A percentile compares a stretch with the other conserved stretches of the same genome.
Evolutionary conservation across 2,113 vertebrate genomes (phyloP).

Genomic region (Pogona vitticeps): DNA sequence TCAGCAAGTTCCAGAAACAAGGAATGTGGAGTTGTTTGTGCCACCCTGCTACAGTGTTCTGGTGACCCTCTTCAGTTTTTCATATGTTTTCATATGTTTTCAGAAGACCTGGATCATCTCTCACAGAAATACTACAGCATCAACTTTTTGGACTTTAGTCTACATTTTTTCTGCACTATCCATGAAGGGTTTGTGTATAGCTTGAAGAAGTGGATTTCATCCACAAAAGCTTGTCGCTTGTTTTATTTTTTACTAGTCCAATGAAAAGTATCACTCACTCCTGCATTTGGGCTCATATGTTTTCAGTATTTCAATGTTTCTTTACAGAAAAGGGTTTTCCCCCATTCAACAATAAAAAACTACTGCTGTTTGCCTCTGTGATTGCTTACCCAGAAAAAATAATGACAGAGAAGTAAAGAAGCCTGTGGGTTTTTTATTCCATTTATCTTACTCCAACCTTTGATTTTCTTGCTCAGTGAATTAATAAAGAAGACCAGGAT

Average conservation of each 20-base stretch:
- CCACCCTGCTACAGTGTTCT: not conserved
- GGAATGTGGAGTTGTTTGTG: not conserved
- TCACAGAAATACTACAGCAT: no score
- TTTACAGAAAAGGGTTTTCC: not conserved
- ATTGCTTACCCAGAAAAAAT: not conserved
- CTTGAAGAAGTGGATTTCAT: no score
- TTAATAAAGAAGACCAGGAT: not conserved
- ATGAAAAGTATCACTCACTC: no score
- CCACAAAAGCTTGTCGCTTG: no score
- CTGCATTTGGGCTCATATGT: no score
- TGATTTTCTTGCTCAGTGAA: not conserved
- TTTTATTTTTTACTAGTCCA: no score
- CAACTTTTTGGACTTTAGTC: no score
- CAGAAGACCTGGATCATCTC: no score
- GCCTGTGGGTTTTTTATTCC: not conserved
- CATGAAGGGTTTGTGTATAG: no score
- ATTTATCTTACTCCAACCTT: not conserved
- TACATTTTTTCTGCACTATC: no score
- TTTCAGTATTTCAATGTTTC: not conserved
- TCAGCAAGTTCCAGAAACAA: no score
- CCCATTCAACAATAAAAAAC: no score
- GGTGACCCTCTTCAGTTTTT: not conserved
- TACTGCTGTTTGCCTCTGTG: not conserved
- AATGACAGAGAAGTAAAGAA: not conserved
- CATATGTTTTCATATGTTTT: not conserved